Evolutionary conservation across 1,140 invertebrate genomes (phyloP), one percentile per base, ranked within the genome.

Genomic region (Scaptomyza montana): DNA sequence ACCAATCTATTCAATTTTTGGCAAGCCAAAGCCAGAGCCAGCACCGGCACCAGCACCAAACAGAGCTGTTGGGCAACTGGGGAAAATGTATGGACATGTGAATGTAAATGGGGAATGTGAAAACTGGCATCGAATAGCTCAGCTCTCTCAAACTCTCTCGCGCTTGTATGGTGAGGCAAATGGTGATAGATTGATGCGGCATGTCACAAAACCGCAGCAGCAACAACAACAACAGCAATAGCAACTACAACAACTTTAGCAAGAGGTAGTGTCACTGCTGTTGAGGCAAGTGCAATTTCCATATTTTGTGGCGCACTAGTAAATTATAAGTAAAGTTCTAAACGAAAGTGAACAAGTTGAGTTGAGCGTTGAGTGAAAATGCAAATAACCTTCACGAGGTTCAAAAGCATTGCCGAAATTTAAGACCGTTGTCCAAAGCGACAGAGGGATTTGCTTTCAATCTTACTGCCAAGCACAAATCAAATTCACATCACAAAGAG

Each of bases 151-250:
- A 3, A 3, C 21, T 25, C 21, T 2, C 21, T 25, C 21, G 2
- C 21, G 21, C 21, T 49, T 30, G 21, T 19, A 53, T 54, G 51
- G 62, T 63, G 65, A 68, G 53, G 53, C 76, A 89, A 87, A 89
- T 89, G 75, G 70, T 76, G 80, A 89, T 90, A 82, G 78, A 90
- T 86, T 80, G 80, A 90, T 85, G 81, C 74, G 85, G 80, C 68
- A 86, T 86, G 85, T 91, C 75, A 80, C 78, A 81, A 78, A 84
- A 84, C 77, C 87, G 63, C 78, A 81, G 53, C 65, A 57, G 45
- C 59, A 66, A n/a, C 39, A 51, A 19, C 39, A 16, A 16, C 4
- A 16, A 16, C n/a, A 8, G 25, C 3, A 2, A 30, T 41, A 2
- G 21, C 2, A 25, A 25, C 21, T 25, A 25, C 21, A 25, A 25